A percentile compares a stretch with the other conserved stretches of the same genome.
phyloP scores from a whole-genome alignment of 2,113 vertebrate genomes.

The Nerophis ophidion region DNA sequence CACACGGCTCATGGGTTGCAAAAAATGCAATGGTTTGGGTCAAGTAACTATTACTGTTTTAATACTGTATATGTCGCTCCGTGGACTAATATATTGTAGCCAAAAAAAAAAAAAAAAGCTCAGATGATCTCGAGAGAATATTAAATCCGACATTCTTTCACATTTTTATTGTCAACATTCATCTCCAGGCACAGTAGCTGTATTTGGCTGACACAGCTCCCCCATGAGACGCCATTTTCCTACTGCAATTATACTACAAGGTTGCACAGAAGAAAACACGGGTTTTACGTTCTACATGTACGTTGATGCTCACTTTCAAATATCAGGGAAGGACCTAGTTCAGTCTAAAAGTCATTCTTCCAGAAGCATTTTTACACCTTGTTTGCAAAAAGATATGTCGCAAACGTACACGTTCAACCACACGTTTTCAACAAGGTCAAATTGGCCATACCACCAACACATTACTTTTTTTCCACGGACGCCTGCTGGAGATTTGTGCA shows the following conservation, averaged over 20 bases:
- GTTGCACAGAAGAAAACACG: slow-evolving; percentile 24
- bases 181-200: slow-evolving; percentile 23
- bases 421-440: slow-evolving; percentile 63
- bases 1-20: not conserved
- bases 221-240: slow-evolving; percentile 21
- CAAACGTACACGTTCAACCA: slow-evolving; percentile 45
- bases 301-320: slow-evolving; percentile 42
- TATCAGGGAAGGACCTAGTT: slow-evolving; percentile 13
- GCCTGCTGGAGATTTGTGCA: slow-evolving; percentile 50
- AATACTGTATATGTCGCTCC: slow-evolving; percentile 1
- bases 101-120: not conserved
- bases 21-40: not conserved
- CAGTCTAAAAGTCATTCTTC: slow-evolving; percentile 24
- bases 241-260: slow-evolving; percentile 25
- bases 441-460: slow-evolving; percentile 64
- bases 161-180: slow-evolving; percentile 32
- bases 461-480: slow-evolving; percentile 54
- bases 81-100: slow-evolving; percentile 4
- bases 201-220: slow-evolving; percentile 28
- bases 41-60: not conserved
- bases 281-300: slow-evolving; percentile 29
- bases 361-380: slow-evolving; percentile 30
- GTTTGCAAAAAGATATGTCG: slow-evolving; percentile 55
- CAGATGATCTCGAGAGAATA: slow-evolving; percentile 12
- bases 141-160: slow-evolving; percentile 22